These are phyloP conservation scores for pig (Sus scrofa) DNA, from an alignment of 2,113 vertebrate species.

Conservation along the genomic window T2T-Sscrofa CM000818.6:98945001-98945500, in stretches of 20 bases:
- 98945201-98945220: neutral
- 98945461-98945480: conserved; percentile 21
- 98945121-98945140: neutral
- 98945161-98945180: neutral
- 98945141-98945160: neutral
- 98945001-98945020: too few relatives aligned
- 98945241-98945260: neutral
- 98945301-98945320: neutral
- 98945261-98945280: neutral
- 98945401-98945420: neutral
- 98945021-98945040: too few relatives aligned
- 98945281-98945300: neutral
- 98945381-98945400: neutral
- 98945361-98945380: conserved; percentile 17
- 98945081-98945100: too few relatives aligned
- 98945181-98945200: neutral
- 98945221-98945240: neutral
- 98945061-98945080: too few relatives aligned
- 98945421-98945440: neutral
- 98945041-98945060: too few relatives aligned
- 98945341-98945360: neutral
- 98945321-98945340: neutral
- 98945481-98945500: neutral
- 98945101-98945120: neutral
- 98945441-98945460: conserved; percentile 4